Percentiles rank a stretch among this genome's conserved stretches.
phyloP scores from a whole-genome alignment of 1,140 invertebrate species.

The Drosophila gunungcola region DNA sequence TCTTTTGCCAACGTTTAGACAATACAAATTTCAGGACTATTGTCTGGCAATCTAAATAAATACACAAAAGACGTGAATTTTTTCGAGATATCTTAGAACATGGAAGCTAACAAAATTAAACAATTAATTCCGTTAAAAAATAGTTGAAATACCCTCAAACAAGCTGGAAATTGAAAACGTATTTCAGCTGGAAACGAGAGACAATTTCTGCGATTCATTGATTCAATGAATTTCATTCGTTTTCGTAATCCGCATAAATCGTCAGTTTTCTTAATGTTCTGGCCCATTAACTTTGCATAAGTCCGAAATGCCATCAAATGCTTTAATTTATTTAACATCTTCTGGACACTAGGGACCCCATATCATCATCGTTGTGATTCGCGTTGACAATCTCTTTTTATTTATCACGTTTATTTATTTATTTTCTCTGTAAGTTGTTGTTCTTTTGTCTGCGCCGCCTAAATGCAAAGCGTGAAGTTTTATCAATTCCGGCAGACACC shows the following conservation, averaged over 20 bases:
- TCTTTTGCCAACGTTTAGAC: conserved; percentile 33
- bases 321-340: conserved; percentile 52
- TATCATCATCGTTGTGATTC: conserved; percentile 21
- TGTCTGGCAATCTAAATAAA: conserved; percentile 71
- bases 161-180: background rate
- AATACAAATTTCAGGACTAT: conserved; percentile 69
- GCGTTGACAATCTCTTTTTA: conserved; percentile 59
- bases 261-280: conserved; percentile 32
- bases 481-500: conserved; percentile 46
- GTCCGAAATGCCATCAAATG: conserved; percentile 46
- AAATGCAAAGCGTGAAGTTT: conserved; percentile 46
- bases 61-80: conserved; percentile 51
- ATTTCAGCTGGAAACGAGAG: background rate
- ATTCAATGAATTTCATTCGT: conserved; percentile 10
- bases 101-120: background rate
- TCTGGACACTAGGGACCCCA: conserved; percentile 12
- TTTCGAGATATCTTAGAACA: background rate
- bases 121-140: conserved; percentile 73
- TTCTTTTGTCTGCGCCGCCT: conserved; percentile 5
- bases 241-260: conserved; percentile 28
- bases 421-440: background rate
- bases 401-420: conserved; percentile 40
- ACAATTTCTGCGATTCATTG: background rate
- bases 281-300: conserved; percentile 56
- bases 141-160: conserved; percentile 37